Evolutionary conservation across 2,888 invertebrate genomes (phyloP), one percentile per base, ranked within the genome.

Genomic region (Amblyjoppa proteus): DNA sequence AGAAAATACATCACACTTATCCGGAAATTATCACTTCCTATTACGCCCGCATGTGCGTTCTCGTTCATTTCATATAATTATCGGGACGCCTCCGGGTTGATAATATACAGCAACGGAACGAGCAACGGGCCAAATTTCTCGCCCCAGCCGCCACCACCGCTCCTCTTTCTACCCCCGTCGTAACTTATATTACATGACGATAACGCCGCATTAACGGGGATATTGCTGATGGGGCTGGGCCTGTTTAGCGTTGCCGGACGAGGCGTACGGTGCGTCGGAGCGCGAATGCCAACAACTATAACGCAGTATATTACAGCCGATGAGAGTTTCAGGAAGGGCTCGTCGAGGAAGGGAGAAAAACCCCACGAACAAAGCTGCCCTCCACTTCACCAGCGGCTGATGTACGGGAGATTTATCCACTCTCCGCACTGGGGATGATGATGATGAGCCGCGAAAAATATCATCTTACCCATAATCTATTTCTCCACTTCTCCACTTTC

Each of bases 21-120:
- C 85, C 85, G 81, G 87, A 90, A 92, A 92, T 92, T 91, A 92
- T 90, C 90, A 89, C 90, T 89, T 90, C 88, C 89, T 89, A 91
- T 91, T 90, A 91, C 87, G 71, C 11, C 79, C 66, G 64, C 70
- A 79, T 79, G 84, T 81, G 87, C 82, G 70, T 87, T 89, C 88
- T 87, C 90, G 90, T 91, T 91, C 90, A 90, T 91, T 92, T 91
- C 90, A 90, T 90, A 90, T 91, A 92, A 92, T 92, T 92, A 92
- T 89, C 88, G 87, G 88, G 87, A 90, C 89, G 90, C 88, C 45
- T 81, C 75, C 88, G 81, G 86, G 81, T 87, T 88, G 89, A 87
- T 89, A 87, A 88, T 88, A 87, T 80, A 90, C 89, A 84, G 77
- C 83, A 80, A 20, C 49, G 34, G 53, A 61, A 64, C 64, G 64